These are phyloP conservation scores for Strix uralensis DNA, from an alignment of 2,113 vertebrate species.

Conservation along the genomic window DNA sequence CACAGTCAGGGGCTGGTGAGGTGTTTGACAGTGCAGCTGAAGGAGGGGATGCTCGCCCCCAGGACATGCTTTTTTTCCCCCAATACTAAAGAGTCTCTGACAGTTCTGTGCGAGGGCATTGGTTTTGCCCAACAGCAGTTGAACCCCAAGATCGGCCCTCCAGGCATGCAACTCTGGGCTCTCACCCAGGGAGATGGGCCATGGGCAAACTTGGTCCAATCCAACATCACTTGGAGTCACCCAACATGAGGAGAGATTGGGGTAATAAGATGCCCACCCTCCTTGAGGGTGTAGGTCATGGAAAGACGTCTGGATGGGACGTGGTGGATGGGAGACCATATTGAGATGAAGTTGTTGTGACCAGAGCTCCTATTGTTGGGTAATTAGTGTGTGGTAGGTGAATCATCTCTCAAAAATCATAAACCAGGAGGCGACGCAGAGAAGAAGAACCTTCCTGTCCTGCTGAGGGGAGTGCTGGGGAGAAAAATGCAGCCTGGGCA, in stretches of 20 bases:
- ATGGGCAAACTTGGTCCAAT: not conserved
- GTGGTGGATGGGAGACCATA: not conserved
- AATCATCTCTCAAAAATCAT: constrained; percentile 57
- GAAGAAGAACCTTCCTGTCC: constrained; percentile 28
- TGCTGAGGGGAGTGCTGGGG: not conserved
- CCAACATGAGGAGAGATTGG: not conserved
- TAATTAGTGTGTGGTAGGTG: constrained; percentile 44
- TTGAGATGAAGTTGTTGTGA: not conserved
- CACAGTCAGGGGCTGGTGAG: not conserved
- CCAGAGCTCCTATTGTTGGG: not conserved
- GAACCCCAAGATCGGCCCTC: not conserved
- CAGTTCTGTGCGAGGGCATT: not conserved
- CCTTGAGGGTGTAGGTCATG: not conserved
- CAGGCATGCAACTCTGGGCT: not conserved
- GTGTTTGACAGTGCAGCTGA: not conserved
- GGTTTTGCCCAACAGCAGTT: not conserved
- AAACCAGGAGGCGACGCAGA: not conserved
- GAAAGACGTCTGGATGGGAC: not conserved
- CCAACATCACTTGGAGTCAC: not conserved
- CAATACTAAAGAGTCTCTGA: not conserved
- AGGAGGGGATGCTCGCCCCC: not conserved
- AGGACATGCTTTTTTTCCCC: accelerated
- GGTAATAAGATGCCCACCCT: not conserved
- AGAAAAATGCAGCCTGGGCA: not conserved
- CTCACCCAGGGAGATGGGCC: not conserved